phyloP scores from a whole-genome alignment of 1,140 invertebrate genomes.

The Mercenaria mercenaria region DNA sequence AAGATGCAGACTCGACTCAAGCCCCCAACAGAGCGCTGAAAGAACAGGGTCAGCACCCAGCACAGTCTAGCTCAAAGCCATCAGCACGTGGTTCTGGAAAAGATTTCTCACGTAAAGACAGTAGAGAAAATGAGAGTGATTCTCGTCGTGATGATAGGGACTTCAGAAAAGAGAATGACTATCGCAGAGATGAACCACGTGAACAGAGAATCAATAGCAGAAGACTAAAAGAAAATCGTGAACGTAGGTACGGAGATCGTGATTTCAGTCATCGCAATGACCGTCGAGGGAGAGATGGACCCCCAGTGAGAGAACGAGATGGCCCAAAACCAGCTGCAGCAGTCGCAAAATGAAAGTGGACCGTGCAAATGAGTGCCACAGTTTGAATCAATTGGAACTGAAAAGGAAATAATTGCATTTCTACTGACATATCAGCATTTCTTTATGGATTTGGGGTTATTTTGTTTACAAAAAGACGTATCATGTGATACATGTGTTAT shows the following conservation, averaged over 20 bases:
- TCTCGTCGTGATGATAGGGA: conserved; percentile 57
- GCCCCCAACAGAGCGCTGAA: conserved; percentile 73
- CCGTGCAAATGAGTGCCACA: neutral
- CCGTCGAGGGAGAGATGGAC: conserved; percentile 39
- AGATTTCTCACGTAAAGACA: conserved; percentile 77
- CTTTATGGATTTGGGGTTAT: neutral
- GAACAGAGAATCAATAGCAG: conserved; percentile 73
- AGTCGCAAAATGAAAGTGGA: conserved; percentile 26
- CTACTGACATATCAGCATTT: conserved; percentile 56
- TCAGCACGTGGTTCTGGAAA: conserved; percentile 65
- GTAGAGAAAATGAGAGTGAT: conserved; percentile 45
- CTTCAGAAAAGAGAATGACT: conserved; percentile 56
- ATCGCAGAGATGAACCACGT: conserved; percentile 62
- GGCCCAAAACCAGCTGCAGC: neutral
- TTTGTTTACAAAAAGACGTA: neutral
- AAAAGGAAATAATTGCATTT: conserved; percentile 40
- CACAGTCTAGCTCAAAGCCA: conserved; percentile 63
- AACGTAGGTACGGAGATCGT: conserved; percentile 34
- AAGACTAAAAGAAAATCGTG: conserved; percentile 79
- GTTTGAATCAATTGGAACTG: neutral
- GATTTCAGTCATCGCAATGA: conserved; percentile 19
- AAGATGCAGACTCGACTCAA: conserved; percentile 59
- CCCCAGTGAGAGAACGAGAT: neutral
- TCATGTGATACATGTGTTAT: neutral
- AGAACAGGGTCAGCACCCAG: conserved; percentile 78